Conservation (phyloP, 2,888 invertebrate genomes). For the Stenolophus ochropezus region DNA sequence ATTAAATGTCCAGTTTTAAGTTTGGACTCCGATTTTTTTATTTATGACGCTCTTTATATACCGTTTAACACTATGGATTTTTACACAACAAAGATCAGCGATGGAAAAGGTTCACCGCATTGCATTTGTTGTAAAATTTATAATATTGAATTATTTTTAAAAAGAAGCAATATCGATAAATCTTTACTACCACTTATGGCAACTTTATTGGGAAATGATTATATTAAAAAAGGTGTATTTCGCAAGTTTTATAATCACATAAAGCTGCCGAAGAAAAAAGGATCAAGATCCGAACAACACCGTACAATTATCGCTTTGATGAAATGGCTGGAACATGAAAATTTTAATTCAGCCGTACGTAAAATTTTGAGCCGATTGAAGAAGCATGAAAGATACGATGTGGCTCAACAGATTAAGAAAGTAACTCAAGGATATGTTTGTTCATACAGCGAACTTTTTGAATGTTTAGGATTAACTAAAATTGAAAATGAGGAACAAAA, state of each 20-base stretch:
- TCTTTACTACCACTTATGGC: slow-evolving; percentile 86
- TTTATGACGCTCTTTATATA: slow-evolving; percentile 89
- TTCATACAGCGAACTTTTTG: slow-evolving; percentile 76
- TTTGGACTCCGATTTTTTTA: slow-evolving; percentile 95
- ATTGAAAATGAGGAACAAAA: slow-evolving; percentile 55
- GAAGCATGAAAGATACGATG: slow-evolving; percentile 74
- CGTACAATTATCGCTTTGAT: slow-evolving; percentile 82
- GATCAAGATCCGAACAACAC: slow-evolving; percentile 78
- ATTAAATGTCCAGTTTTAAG: slow-evolving; percentile 91
- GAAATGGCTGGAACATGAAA: slow-evolving; percentile 85
- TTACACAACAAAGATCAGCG: slow-evolving; percentile 67
- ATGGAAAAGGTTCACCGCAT: slow-evolving; percentile 68
- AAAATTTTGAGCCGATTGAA: slow-evolving; percentile 81
- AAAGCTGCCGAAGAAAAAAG: slow-evolving; percentile 75
- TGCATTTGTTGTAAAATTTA: slow-evolving; percentile 83
- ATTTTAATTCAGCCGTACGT: slow-evolving; percentile 80
- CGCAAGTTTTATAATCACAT: slow-evolving; percentile 81
- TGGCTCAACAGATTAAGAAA: slow-evolving; percentile 77
- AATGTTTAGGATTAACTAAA: slow-evolving; percentile 73
- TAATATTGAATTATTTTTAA: slow-evolving; percentile 81
- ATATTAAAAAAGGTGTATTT: slow-evolving; percentile 82
- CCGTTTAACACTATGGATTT: slow-evolving; percentile 82
- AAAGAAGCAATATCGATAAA: slow-evolving; percentile 78
- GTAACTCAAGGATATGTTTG: slow-evolving; percentile 81
- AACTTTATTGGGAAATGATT: slow-evolving; percentile 92